Base-by-base conservation (phyloP, 2,113 vertebrate genomes). In the Tangachromis dhanisi region DNA sequence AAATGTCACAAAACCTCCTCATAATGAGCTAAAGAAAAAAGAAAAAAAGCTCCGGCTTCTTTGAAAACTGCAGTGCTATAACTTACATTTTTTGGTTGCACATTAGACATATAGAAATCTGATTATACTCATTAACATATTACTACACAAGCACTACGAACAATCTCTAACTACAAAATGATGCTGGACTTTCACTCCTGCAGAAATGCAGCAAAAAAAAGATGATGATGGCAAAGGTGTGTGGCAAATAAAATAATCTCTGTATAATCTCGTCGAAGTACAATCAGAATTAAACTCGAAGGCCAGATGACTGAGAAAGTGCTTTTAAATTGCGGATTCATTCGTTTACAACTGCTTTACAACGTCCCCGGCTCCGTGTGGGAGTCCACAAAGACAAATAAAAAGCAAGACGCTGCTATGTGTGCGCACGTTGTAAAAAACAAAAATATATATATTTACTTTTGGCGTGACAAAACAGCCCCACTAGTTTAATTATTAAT, bases 321-420 rank as follows among this genome's bases (percentile, higher is more conserved):
- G 84, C 35, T 87, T 92, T 71, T 4, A 84, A 88, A 90, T 80
- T 59, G 79, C 85, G 84, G 3, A 82, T 87, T 88, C 86, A 84
- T 88, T 61, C 71, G 80, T 90, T 93, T 88, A 81, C 83, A 88
- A 83, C 78, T 51, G 55, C 76, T 88, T 92, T 88, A 87, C 86
- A 47, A 13, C 86, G 9, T 83, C 68, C 54, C 19, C 26, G 45
- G n/a, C 55, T 63, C 11, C 61, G 87, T 24, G 86, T 90, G 83
- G 71, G 87, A 88, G 86, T 85, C 63, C 35, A 63, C 93, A 92
- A 88, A 92, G 88, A 26, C 83, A 26, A 91, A 89, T 90, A 91
- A 91, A 92, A 76, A 47, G 47, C 51, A 82, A 89, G 78, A 76
- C 63, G 38, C 14, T 21, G 83, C 83, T 33, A 16, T 82, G 83